Conservation (phyloP, 2,888 invertebrate species). For the Drosophila ochracea region DNA sequence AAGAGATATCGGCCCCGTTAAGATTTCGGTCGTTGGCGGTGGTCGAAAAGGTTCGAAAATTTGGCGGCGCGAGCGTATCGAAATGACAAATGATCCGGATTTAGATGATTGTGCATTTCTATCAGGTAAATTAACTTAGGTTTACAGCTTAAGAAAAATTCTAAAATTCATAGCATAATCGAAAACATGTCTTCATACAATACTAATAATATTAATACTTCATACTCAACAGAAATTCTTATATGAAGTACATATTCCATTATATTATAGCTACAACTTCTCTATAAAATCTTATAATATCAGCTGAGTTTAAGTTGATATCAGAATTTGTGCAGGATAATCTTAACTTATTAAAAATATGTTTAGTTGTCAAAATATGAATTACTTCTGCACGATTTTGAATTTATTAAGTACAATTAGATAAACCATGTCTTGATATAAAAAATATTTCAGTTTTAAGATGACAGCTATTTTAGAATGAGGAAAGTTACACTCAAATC, state of each 20-base stretch:
- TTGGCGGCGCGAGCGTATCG: conserved; percentile 87
- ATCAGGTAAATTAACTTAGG: conserved; percentile 88
- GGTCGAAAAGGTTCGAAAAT: conserved; percentile 85
- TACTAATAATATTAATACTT: not conserved
- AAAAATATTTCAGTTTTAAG: not conserved
- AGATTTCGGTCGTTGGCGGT: conserved; percentile 85
- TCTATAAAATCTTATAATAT: not conserved
- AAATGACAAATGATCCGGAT: conserved; percentile 94
- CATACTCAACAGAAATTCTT: not conserved
- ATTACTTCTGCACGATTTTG: not conserved
- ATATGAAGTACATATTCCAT: not conserved
- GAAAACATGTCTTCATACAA: not conserved
- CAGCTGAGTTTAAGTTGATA: not conserved
- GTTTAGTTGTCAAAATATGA: not conserved
- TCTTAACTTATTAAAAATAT: not conserved
- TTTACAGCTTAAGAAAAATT: not conserved
- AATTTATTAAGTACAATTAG: not conserved
- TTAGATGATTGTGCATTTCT: conserved; percentile 96
- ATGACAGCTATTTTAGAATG: not conserved
- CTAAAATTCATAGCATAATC: not conserved
- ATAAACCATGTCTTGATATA: not conserved
- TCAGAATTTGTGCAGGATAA: not conserved
- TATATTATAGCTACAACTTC: not conserved
- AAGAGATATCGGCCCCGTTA: conserved; percentile 85
- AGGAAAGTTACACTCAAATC: not conserved